A percentile compares a stretch with the other conserved stretches of the same genome.
phyloP scores from a whole-genome alignment of 2,113 vertebrate genomes.

The Phrynosoma platyrhinos region DNA sequence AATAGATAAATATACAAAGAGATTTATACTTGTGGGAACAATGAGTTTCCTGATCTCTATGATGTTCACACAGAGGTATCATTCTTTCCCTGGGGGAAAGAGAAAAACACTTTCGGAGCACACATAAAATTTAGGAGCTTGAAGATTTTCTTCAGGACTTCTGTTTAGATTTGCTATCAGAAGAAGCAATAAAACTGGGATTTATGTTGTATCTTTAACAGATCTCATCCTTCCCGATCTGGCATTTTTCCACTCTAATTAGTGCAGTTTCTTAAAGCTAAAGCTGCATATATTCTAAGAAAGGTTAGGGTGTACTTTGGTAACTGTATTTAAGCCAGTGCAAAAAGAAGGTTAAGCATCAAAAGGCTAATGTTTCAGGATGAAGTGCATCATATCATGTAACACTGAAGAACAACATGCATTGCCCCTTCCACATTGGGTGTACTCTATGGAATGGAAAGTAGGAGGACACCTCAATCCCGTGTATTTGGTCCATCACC shows the following conservation, averaged over 20 bases:
- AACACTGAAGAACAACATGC: not conserved
- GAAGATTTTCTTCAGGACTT: conserved; percentile 69
- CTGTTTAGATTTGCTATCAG: conserved; percentile 65
- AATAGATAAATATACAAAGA: conserved; percentile 32
- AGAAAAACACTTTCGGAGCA: conserved; percentile 62
- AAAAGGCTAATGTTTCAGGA: conserved; percentile 33
- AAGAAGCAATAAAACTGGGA: conserved; percentile 65
- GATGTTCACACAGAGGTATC: conserved; percentile 56
- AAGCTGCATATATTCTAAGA: conserved; percentile 43
- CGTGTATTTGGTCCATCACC: too few species aligned
- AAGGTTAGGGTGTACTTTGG: conserved; percentile 39
- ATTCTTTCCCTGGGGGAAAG: conserved; percentile 57
- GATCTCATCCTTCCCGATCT: conserved; percentile 64
- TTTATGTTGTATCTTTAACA: conserved; percentile 72
- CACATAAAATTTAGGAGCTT: conserved; percentile 67
- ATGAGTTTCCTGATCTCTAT: conserved; percentile 59
- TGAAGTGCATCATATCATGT: not conserved
- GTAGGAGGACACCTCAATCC: not conserved
- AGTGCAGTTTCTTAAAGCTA: conserved; percentile 55
- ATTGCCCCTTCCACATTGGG: not conserved
- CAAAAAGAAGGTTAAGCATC: conserved; percentile 19
- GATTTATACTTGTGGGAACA: conserved; percentile 63
- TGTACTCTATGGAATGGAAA: not conserved
- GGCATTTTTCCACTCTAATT: conserved; percentile 63
- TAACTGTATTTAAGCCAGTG: conserved; percentile 52